Conservation (phyloP, 1,140 invertebrate species). For the Pinna nobilis region DNA sequence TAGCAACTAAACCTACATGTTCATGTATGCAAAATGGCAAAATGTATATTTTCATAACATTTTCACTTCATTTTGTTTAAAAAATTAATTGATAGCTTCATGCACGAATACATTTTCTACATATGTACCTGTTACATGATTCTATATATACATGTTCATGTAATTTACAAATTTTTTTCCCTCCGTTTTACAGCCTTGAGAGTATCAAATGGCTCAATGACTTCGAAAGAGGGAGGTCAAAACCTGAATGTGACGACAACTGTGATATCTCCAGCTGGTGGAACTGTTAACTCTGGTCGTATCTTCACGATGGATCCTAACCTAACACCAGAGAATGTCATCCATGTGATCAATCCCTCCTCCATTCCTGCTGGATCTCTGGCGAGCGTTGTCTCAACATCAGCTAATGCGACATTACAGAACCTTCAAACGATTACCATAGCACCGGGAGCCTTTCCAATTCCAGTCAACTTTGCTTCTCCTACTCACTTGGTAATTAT, state of each 20-base stretch:
- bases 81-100: too few relatives aligned
- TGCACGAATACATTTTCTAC: too few relatives aligned
- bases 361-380: slow-evolving; percentile 25
- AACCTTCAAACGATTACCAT: slow-evolving; percentile 61
- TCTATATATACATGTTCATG: too few relatives aligned
- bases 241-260: neutral
- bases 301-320: slow-evolving; percentile 50
- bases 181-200: too few relatives aligned
- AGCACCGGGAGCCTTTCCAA: slow-evolving; percentile 52
- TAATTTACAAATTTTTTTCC: too few relatives aligned
- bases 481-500: neutral
- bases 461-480: slow-evolving; percentile 51
- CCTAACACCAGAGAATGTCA: slow-evolving; percentile 57
- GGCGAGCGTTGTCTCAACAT: slow-evolving; percentile 13
- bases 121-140: too few relatives aligned
- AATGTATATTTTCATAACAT: too few relatives aligned
- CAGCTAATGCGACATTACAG: slow-evolving; percentile 6
- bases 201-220: slow-evolving; percentile 36
- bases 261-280: neutral
- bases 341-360: slow-evolving; percentile 62
- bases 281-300: neutral
- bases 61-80: too few relatives aligned
- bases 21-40: too few relatives aligned
- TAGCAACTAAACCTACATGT: too few relatives aligned
- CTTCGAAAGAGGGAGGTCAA: slow-evolving; percentile 41